These are phyloP conservation scores for Corythornis vintsioides DNA, from an alignment of 2,113 vertebrate genomes.

Conservation along the genomic window DNA sequence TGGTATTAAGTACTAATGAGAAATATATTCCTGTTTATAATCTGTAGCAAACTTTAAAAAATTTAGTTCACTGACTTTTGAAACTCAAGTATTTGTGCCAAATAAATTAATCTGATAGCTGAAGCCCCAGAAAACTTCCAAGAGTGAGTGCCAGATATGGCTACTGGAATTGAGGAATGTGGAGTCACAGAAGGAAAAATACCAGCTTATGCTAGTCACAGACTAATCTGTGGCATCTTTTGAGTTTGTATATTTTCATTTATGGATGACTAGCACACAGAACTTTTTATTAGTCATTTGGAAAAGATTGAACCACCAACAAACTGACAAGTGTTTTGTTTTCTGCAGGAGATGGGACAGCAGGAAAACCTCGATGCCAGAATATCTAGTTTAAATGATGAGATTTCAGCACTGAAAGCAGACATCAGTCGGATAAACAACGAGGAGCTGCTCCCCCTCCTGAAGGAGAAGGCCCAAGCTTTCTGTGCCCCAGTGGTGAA, in stretches of 20 bases:
- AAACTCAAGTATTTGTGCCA: neutral
- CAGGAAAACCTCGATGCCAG: conserved; percentile 69
- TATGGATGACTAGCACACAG: neutral
- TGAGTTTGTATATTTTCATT: neutral
- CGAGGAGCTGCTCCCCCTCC: conserved; percentile 76
- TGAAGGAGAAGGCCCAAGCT: conserved; percentile 82
- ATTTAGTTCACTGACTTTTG: neutral
- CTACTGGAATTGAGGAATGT: neutral
- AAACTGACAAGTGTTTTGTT: conserved; percentile 19
- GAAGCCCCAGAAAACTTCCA: neutral
- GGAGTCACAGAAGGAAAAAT: neutral
- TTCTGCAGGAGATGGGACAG: conserved; percentile 67
- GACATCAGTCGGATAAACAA: conserved; percentile 79
- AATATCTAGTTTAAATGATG: conserved; percentile 74
- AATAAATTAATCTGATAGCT: neutral
- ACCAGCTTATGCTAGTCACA: neutral
- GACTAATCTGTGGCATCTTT: neutral
- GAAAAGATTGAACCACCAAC: neutral
- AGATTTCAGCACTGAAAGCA: conserved; percentile 78
- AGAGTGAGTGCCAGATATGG: neutral
- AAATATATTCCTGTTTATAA: neutral
- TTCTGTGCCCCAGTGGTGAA: conserved; percentile 83
- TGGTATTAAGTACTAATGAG: neutral
- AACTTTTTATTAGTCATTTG: neutral
- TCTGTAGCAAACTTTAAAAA: neutral